Percentiles rank a stretch among this genome's conserved stretches.
These are phyloP conservation scores for Shinisaurus crocodilurus DNA, from an alignment of 2,113 vertebrate species.

Conservation along the genomic window DNA sequence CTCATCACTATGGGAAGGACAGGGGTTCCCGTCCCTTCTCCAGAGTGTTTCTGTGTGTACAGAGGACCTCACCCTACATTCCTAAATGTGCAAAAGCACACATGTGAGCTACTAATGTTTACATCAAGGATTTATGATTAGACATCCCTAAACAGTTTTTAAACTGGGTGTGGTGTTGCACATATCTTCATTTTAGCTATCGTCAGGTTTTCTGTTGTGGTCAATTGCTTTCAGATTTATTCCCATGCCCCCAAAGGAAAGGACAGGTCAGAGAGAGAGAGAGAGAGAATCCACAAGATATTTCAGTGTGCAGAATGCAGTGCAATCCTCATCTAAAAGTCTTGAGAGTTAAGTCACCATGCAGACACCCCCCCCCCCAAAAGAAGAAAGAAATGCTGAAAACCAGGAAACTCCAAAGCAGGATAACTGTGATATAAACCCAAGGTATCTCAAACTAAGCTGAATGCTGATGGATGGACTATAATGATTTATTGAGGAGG, in stretches of 20 bases:
- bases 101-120: not conserved
- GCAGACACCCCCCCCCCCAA: not conserved
- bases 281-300: not conserved
- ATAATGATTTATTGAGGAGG: not conserved
- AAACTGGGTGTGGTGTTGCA: not conserved
- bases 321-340: not conserved
- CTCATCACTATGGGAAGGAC: conserved; percentile 7
- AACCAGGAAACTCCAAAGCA: not conserved
- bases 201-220: not conserved
- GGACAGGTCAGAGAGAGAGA: no score
- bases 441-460: not conserved
- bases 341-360: not conserved
- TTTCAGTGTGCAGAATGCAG: not conserved
- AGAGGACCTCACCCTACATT: not conserved
- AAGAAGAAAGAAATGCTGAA: not conserved
- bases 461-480: not conserved
- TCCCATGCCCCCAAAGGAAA: not conserved
- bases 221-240: not conserved
- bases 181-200: not conserved
- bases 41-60: conserved; percentile 10
- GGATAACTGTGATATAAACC: no score
- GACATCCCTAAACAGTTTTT: not conserved
- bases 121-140: not conserved
- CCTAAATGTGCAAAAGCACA: conserved; percentile 7
- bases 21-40: conserved; percentile 24